A percentile compares a stretch with the other conserved stretches of the same genome.
Evolutionary conservation across 2,888 invertebrate species (phyloP).

Genomic region (Stomorhina lunata): DNA sequence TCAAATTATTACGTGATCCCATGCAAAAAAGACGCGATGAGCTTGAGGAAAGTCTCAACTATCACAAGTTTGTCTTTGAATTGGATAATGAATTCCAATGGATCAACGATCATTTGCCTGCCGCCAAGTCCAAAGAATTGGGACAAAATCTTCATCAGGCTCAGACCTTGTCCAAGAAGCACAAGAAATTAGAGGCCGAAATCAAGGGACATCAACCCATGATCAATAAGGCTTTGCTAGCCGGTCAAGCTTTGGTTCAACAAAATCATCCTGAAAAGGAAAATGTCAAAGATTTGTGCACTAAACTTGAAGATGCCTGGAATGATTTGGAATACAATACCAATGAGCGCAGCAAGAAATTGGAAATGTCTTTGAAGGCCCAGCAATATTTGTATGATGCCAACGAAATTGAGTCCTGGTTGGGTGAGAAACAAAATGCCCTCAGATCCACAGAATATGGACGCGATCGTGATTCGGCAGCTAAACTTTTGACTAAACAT

Average conservation of each 20-base stretch:
- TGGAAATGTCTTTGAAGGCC: constrained; percentile 92
- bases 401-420: constrained; percentile 95
- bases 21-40: constrained; percentile 86
- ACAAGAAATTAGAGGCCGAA: constrained; percentile 95
- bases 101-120: constrained; percentile 93
- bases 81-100: constrained; percentile 96
- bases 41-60: constrained; percentile 89
- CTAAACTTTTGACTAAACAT: constrained; percentile 95
- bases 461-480: constrained; percentile 93
- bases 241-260: constrained; percentile 87
- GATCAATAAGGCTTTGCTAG: constrained; percentile 90
- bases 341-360: constrained; percentile 86
- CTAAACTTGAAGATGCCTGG: constrained; percentile 87
- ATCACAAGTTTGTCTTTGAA: constrained; percentile 95
- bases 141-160: constrained; percentile 95
- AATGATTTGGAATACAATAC: constrained; percentile 86
- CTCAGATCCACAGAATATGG: constrained; percentile 92
- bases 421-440: constrained; percentile 91
- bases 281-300: constrained; percentile 89
- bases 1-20: constrained; percentile 87
- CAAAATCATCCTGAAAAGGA: constrained; percentile 90
- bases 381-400: constrained; percentile 96
- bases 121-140: constrained; percentile 87
- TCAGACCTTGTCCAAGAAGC: constrained; percentile 94
- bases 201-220: constrained; percentile 91